These are phyloP conservation scores for Pionites leucogaster DNA, from an alignment of 2,113 vertebrate species.

Conservation along the genomic window DNA sequence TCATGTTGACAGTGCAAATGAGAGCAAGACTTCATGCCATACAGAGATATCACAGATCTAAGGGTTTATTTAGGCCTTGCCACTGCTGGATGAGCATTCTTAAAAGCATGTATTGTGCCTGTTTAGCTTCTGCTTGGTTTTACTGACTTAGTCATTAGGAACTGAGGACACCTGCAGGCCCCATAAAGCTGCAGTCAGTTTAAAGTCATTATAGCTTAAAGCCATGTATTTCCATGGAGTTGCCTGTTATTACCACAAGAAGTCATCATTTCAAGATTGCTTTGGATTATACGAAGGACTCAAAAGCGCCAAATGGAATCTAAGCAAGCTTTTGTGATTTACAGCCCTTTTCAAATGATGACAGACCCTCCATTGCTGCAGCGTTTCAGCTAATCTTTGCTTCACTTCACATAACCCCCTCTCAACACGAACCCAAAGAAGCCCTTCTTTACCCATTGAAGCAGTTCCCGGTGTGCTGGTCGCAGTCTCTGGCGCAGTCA, in stretches of 20 bases:
- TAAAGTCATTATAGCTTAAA: not conserved
- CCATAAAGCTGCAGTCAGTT: not conserved
- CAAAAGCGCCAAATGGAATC: not conserved
- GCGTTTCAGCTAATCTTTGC: not conserved
- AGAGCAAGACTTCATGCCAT: not conserved
- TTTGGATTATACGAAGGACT: not conserved
- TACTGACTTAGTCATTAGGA: not conserved
- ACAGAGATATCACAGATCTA: not conserved
- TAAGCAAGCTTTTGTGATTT: not conserved
- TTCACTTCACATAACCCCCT: not conserved
- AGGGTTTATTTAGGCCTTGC: not conserved
- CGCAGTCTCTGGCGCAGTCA: slow-evolving; percentile 79
- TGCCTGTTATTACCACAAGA: not conserved
- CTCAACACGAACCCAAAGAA: not conserved
- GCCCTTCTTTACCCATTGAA: slow-evolving; percentile 67
- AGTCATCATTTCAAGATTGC: not conserved
- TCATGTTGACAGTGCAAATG: not conserved
- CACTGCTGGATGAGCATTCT: not conserved
- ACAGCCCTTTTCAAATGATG: not conserved
- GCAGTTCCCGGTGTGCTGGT: slow-evolving; percentile 82
- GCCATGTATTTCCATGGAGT: not conserved
- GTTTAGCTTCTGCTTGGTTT: not conserved
- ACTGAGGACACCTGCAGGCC: not conserved
- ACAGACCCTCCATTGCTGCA: not conserved
- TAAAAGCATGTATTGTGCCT: not conserved